Evolutionary conservation across 1,140 invertebrate genomes (phyloP), one percentile per base, ranked within the genome.

Genomic region (Drosophila cardini): DNA sequence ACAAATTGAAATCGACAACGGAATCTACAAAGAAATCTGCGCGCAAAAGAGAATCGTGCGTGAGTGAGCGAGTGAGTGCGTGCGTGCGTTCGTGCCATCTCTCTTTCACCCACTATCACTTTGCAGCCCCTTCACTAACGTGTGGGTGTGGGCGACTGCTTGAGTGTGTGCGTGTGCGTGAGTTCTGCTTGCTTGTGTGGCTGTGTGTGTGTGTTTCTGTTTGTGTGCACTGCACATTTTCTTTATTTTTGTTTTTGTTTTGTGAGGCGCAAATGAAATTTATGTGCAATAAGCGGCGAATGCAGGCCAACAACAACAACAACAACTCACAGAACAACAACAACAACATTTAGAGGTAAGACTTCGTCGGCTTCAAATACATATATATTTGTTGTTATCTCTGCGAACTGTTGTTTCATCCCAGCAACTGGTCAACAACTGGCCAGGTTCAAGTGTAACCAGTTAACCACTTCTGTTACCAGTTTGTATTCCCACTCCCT

Each of bases 381-480:
- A 26, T 3, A 85, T 85, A 86, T 86, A 78, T 62, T 34, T 50
- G 46, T 36, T 55, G 38, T 26, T 26, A 26, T 26, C 21, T 83
- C 45, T 67, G 61, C 63, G 53, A 64, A 65, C 65, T 40, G 68
- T 56, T 26, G 21, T 26, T 26, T 30, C 62, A 78, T 65, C 45
- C 64, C 64, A 69, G 48, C 53, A 64, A 75, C 65, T 64, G 42
- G 58, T 58, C 75, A 78, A 53, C 64, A 78, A 53, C 64, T 53
- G 46, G 73, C 70, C 83, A 87, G 83, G 84, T 87, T 87, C 84
- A 87, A 87, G 83, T 87, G 84, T 84, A 87, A 87, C 83, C 83
- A 87, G 83, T 87, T 87, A 52, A 76, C 78, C 52, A 38, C 52
- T 55, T 55, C 9, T 18, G 16, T 53, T 53, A 53, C 50, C 52